phyloP scores from a whole-genome alignment of 2,888 invertebrate genomes.

The Globia sparganii region DNA sequence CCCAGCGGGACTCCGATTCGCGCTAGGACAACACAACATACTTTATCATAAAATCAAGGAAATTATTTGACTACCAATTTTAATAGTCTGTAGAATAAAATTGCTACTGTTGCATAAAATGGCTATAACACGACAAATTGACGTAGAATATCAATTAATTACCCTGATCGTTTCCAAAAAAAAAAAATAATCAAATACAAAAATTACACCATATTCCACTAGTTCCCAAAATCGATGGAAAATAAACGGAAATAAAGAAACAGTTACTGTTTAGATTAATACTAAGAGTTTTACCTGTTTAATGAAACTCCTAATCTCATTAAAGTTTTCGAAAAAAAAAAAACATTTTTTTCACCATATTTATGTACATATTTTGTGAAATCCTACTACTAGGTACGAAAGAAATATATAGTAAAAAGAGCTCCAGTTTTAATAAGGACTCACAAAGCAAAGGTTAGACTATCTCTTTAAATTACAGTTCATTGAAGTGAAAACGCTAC shows the following conservation, averaged over 20 bases:
- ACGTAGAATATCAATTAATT: background rate
- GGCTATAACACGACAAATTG: background rate
- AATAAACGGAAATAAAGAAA: background rate
- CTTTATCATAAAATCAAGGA: background rate
- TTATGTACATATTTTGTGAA: background rate
- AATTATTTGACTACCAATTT: background rate
- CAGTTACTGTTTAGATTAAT: too few species aligned
- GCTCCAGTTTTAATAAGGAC: too few species aligned
- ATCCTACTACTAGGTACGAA: background rate
- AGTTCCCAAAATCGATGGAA: background rate
- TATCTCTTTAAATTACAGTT: background rate
- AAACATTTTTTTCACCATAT: too few species aligned
- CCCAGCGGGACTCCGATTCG: too few species aligned
- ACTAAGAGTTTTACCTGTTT: too few species aligned
- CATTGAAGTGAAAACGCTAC: background rate
- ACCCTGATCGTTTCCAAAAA: background rate
- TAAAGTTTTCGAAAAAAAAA: background rate
- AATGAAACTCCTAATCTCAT: background rate
- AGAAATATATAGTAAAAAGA: too few species aligned
- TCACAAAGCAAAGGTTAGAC: background rate
- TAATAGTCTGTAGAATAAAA: background rate
- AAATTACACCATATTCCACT: background rate
- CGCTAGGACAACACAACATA: too few species aligned
- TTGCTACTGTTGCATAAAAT: background rate
- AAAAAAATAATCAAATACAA: background rate